Base-by-base conservation (phyloP, 23 tunicate species). In the Diplosoma virens region DNA sequence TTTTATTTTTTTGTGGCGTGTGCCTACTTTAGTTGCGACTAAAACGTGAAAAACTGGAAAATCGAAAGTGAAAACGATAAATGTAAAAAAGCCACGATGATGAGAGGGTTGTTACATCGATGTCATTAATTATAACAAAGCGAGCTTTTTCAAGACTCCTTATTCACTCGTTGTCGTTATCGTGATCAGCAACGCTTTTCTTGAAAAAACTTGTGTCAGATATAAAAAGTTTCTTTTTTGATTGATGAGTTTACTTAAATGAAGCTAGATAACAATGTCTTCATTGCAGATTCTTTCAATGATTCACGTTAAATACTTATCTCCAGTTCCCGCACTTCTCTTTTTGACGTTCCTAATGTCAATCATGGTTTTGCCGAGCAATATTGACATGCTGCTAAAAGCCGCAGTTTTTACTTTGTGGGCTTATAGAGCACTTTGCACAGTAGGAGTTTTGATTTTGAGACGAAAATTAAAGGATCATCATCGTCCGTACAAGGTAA, bases 401-500 rank as follows among this genome's bases (percentile, higher is more conserved):
- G 96, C 87, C 33, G 76, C 25, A 6, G 67, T 89, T 26, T 89
- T 89, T 47, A 82, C 80, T 0, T 9, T 54, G 30, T 89, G 96
- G 96, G 79, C 74, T 32, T 82, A 47, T 61, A 79, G 96, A 35
- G 78, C 79, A 27, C 24, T 78, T 0, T 81, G 84, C 47, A 70
- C 63, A 18, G 11, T 78, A 1, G 88, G 96, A 11, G 58, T 89
- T 17, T 45, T 82, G 25, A 67, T 84, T 66, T 36, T 89, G 33
- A 63, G 88, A 33, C 52, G 59, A 52, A 76, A 78, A 69, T 24
- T 80, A 35, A 71, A 78, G 59, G 55, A 89, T 72, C 55, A 47
- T 2, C 29, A 77, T 17, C 45, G 96, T 41, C 96, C 96, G 29
- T 89, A 82, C 67, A 89, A 89, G 84, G 96, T 89, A 63, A 27